phyloP scores from a whole-genome alignment of 2,888 invertebrate species.

The Epicampocera succincta region DNA sequence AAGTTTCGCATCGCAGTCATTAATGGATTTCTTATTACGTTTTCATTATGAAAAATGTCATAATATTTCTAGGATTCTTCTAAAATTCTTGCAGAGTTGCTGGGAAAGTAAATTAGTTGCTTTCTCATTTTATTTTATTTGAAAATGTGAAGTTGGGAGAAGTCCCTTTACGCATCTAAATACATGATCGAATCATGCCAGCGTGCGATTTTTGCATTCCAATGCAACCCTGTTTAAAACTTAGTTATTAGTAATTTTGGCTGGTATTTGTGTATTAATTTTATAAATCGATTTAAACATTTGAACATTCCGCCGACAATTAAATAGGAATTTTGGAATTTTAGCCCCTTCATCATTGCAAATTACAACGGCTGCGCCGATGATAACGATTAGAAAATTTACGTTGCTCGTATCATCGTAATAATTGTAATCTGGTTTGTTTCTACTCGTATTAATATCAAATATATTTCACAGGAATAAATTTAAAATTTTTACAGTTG shows the following conservation, averaged over 20 bases:
- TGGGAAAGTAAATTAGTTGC: no score
- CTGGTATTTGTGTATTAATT: neutral
- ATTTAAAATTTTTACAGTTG: constrained; percentile 23
- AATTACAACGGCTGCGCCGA: constrained; percentile 1
- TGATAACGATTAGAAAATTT: neutral
- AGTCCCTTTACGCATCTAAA: no score
- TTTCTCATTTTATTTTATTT: no score
- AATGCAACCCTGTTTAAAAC: neutral
- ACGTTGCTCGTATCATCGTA: neutral
- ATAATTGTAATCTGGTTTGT: neutral
- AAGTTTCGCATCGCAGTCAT: no score
- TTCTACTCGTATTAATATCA: constrained; percentile 14
- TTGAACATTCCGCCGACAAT: constrained; percentile 22
- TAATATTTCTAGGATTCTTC: no score
- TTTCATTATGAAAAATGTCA: no score
- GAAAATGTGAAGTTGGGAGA: no score
- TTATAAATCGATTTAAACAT: constrained; percentile 13
- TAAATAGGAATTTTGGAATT: constrained; percentile 57
- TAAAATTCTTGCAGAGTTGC: no score
- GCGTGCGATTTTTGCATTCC: no score
- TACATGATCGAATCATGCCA: no score
- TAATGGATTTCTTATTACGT: no score
- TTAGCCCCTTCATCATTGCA: constrained; percentile 42
- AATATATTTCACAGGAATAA: constrained; percentile 28
- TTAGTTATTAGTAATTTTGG: neutral